A percentile compares a stretch with the other conserved stretches of the same genome.
These are phyloP conservation scores for Drosophila colorata DNA, from an alignment of 2,888 invertebrate species.

Conservation along the genomic window DNA sequence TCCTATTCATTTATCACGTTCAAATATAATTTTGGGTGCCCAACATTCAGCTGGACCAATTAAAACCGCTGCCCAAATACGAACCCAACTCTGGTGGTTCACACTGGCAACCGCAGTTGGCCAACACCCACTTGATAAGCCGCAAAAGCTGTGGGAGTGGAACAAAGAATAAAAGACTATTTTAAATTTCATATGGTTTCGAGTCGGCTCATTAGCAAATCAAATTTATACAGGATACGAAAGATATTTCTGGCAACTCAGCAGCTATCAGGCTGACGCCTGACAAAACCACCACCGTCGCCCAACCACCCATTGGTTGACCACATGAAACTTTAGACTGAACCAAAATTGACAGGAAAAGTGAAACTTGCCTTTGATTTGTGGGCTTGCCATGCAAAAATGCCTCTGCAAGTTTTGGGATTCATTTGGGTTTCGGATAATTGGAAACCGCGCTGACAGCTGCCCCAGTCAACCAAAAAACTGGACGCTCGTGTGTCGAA, in stretches of 20 bases:
- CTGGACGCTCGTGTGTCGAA: conserved; percentile 22
- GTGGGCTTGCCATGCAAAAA: conserved; percentile 52
- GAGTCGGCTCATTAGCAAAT: conserved; percentile 71
- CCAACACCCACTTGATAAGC: conserved; percentile 67
- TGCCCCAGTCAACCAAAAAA: conserved; percentile 28
- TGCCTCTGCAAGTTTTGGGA: conserved; percentile 45
- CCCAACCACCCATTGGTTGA: conserved; percentile 46
- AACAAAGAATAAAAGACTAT: conserved; percentile 50
- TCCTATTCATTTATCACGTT: conserved; percentile 26
- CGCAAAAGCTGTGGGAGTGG: conserved; percentile 42
- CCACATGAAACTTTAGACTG: conserved; percentile 61
- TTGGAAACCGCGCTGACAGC: conserved; percentile 67
- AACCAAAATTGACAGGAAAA: conserved; percentile 64
- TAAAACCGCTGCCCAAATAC: conserved; percentile 56
- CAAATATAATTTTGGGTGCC: conserved; percentile 24
- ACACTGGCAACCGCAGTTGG: conserved; percentile 57
- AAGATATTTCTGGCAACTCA: conserved; percentile 25
- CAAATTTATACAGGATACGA: conserved; percentile 68
- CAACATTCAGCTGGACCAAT: conserved; percentile 49
- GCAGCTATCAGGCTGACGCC: conserved; percentile 25
- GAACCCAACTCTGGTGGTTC: conserved; percentile 60
- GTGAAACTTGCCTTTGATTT: conserved; percentile 63
- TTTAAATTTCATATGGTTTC: conserved; percentile 69
- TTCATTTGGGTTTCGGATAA: conserved; percentile 58
- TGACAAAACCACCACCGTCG: conserved; percentile 3